Base-by-base conservation (phyloP, 2,888 invertebrate species). In the Drosophila mayaguana region DNA sequence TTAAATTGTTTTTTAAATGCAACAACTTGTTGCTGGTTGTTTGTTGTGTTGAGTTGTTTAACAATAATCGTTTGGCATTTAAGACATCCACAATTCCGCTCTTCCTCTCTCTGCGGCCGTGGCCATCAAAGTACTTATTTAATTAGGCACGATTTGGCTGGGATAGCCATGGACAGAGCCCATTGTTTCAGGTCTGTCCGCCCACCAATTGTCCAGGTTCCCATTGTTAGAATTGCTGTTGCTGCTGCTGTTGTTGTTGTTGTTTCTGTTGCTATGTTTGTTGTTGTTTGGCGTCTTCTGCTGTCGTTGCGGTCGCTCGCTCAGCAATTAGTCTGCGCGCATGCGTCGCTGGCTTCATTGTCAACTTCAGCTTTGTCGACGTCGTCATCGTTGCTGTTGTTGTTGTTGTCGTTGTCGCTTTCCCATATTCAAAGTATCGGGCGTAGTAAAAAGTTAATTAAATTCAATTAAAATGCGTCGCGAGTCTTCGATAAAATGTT, bases 401-500 rank as follows among this genome's bases (percentile, higher is more conserved):
- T 46, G 72, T 45, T 59, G 63, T 53, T 34, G 56, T n/a, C 25
- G 68, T 54, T 16, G 36, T 38, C 14, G 75, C 69, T 88, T 84
- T 89, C 82, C 84, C 89, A 87, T 89, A 89, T 84, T 78, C 88
- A 82, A 89, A 88, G 85, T 82, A 89, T 89, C 71, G 78, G 77
- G 54, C 75, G 72, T 78, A 78, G 75, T 72, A 69, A 83, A 84
- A 88, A 85, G 77, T 83, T 89, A 89, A 87, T 87, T 87, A 89
- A 89, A 88, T 88, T 89, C 83, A 87, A 87, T 87, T 89, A 87
- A 87, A 87, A 87, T 87, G 86, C 86, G 90, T 73, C 53, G 79
- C 88, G 77, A 70, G 90, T 89, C 83, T 88, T 89, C 86, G 90
- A 86, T 83, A 67, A 89, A 88, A 83, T 86, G 90, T 89, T 89